phyloP scores from a whole-genome alignment of 1,140 invertebrate genomes.

The Microplitis mediator region DNA sequence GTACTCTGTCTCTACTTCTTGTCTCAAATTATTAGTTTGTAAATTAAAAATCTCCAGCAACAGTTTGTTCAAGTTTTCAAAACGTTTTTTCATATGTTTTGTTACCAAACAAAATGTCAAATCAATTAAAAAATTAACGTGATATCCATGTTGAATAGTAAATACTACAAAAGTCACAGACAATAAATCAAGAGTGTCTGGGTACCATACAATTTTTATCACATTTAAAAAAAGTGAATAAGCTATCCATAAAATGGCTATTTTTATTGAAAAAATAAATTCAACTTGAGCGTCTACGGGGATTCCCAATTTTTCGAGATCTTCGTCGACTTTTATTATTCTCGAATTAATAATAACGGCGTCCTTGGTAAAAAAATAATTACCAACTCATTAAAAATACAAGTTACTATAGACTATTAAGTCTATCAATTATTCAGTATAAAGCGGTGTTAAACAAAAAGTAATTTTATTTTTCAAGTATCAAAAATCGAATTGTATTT shows the following conservation, averaged over 20 bases:
- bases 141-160: background rate
- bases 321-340: background rate
- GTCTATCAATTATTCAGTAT: no score
- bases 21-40: no score
- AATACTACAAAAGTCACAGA: background rate
- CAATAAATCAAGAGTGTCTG: background rate
- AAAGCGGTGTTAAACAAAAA: no score
- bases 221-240: background rate
- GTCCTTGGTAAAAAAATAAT: no score
- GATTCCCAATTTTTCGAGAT: background rate
- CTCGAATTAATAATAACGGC: background rate
- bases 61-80: background rate
- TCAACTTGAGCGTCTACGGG: background rate
- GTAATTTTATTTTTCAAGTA: no score
- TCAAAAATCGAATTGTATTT: no score
- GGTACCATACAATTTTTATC: background rate
- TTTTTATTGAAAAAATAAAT: background rate
- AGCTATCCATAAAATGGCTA: background rate
- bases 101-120: background rate
- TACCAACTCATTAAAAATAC: no score
- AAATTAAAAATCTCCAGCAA: no score
- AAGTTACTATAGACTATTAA: no score
- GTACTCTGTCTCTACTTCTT: no score
- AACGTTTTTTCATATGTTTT: background rate
- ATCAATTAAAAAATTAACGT: background rate